Evolutionary conservation across 1,140 invertebrate genomes (phyloP).

Genomic region (Orussus abietinus): DNA sequence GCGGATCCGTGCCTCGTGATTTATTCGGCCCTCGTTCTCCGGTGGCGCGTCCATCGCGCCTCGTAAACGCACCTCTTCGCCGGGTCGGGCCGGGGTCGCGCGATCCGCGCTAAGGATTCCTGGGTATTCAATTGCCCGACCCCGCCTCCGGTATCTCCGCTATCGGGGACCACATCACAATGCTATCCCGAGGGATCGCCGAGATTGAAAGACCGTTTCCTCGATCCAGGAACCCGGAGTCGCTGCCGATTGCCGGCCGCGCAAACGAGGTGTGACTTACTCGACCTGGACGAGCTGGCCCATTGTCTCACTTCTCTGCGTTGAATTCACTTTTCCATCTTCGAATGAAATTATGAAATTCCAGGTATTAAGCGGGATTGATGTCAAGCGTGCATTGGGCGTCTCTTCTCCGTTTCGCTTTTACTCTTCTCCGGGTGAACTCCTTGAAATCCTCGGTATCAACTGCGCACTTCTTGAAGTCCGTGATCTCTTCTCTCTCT

Average conservation of each 20-base stretch:
- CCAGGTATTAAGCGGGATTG: too few species aligned
- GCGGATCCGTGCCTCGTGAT: constrained; percentile 38
- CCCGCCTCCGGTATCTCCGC: constrained; percentile 22
- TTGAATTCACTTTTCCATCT: too few species aligned
- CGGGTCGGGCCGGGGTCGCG: constrained; percentile 22
- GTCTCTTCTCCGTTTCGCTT: too few species aligned
- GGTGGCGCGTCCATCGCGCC: constrained; percentile 27
- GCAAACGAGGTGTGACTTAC: constrained; percentile 45
- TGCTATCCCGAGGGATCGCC: constrained; percentile 30
- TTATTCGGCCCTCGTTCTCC: constrained; percentile 35
- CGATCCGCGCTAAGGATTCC: constrained; percentile 15
- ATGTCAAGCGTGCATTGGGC: too few species aligned
- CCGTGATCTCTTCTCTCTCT: too few species aligned
- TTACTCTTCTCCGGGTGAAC: too few species aligned
- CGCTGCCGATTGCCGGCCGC: constrained; percentile 27
- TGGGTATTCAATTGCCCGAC: constrained; percentile 30
- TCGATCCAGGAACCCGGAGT: constrained; percentile 38
- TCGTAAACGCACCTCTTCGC: constrained; percentile 38
- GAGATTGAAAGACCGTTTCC: constrained; percentile 42
- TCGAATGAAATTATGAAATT: too few species aligned
- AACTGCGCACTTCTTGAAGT: too few species aligned
- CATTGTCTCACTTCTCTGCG: too few species aligned
- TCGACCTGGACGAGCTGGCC: too few species aligned
- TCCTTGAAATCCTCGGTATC: too few species aligned
- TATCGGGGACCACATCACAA: constrained; percentile 24